Evolutionary conservation across 2,113 vertebrate species (phyloP), one percentile per base, ranked within the genome.

Genomic region (Aplodontia rufa): DNA sequence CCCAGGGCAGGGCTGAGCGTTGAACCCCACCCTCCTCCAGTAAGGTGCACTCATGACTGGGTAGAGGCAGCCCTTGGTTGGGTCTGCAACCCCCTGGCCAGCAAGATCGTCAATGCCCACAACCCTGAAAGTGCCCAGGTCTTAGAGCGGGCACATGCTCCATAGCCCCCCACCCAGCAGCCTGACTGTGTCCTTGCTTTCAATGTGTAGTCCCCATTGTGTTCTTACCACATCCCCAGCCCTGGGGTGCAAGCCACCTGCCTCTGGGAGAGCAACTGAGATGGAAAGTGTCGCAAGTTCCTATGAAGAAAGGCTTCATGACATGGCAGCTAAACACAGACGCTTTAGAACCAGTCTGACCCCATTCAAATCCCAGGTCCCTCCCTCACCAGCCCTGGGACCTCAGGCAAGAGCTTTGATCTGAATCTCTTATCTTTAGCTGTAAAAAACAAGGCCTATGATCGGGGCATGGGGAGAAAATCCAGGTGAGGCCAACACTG

Each of bases 201-300:
- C 40, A 3, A 9, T 6, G 20, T 86, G 6, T 51, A 66, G 79
- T 76, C 35, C 72, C 91, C 45, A 8, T 49, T 24, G 12, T 30
- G 37, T 35, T 86, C 74, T 93, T 75, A 72, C 79, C 90, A 94
- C 80, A 93, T 79, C 78, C 51, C 88, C 49, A 16, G 64, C 37
- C 37, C 53, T 82, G 85, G 45, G 74, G 37, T 22, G 1, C 81
- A 19, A 8, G 8, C 45, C 69, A 5, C 89, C 62, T 1, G 28
- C 40, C 20, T 2, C 87, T 0, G 40, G 42, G 53, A 68, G 17
- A 84, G 64, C n/a, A 76, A 35, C 42, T 0, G 0, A 68, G 35
- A 72, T 51, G 28, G 93, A 90, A 97, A 97, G 84, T 97, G 94
- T 74, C 1, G n/a, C 87, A 97, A 97, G 95, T 96, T 96, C 97